These are phyloP conservation scores for Drosophila eugracilis DNA, from an alignment of 1,140 invertebrate genomes.

Conservation along the genomic window DNA sequence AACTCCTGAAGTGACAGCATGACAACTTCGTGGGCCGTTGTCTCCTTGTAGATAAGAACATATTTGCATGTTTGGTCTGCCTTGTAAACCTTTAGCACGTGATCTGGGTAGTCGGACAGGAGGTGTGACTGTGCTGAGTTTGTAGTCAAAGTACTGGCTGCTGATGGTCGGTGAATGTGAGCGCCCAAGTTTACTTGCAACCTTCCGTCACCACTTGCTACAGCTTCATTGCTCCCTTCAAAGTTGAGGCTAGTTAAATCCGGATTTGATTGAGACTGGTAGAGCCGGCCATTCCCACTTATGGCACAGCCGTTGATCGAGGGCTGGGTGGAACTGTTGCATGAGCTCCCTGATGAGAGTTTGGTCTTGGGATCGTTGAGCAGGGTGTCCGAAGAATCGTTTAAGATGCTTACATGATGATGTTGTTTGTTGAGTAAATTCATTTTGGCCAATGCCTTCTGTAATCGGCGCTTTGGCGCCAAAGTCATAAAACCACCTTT, in stretches of 20 bases:
- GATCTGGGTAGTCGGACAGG: conserved; percentile 94
- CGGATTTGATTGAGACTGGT: conserved; percentile 96
- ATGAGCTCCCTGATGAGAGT: conserved; percentile 53
- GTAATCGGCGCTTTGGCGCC: conserved; percentile 92
- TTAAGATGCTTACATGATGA: conserved; percentile 52
- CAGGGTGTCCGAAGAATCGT: conserved; percentile 70
- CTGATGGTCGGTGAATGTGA: conserved; percentile 71
- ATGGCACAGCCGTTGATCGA: conserved; percentile 48
- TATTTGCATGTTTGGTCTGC: conserved; percentile 99
- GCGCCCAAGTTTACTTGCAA: conserved; percentile 70
- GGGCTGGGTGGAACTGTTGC: conserved; percentile 53
- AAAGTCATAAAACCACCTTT: conserved; percentile 94
- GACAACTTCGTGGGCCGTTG: conserved; percentile 98
- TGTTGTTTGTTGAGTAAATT: conserved; percentile 93
- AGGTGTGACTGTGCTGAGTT: conserved; percentile 55
- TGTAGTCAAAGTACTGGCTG: conserved; percentile 67
- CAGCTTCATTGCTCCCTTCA: conserved; percentile 86
- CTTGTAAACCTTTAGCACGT: conserved; percentile 98
- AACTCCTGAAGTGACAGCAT: conserved; percentile 99
- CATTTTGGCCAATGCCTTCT: conserved; percentile 96
- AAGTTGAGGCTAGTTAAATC: conserved; percentile 92
- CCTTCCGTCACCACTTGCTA: conserved; percentile 11
- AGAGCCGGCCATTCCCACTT: conserved; percentile 85
- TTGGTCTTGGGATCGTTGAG: conserved; percentile 65
- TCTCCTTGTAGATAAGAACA: conserved; percentile 98